Conservation (phyloP, 2,113 vertebrate genomes). For the Arizona elegans region DNA sequence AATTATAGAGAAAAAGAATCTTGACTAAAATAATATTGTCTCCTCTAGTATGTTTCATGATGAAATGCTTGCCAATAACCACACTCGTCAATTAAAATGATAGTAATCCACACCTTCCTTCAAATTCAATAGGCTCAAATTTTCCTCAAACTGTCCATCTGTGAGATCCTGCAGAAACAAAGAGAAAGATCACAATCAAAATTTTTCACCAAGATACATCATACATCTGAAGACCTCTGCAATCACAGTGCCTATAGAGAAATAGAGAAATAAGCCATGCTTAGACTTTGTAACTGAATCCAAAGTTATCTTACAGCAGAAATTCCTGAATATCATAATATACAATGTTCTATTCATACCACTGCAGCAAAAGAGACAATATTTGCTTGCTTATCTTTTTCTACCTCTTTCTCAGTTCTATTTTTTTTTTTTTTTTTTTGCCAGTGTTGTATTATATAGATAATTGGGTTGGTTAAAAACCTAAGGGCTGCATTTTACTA, state of each 20-base stretch:
- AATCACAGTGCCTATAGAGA: not conserved
- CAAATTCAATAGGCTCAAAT: constrained; percentile 72
- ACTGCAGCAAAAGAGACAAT: no score
- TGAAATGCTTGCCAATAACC: not conserved
- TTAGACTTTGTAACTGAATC: not conserved
- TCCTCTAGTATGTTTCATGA: not conserved
- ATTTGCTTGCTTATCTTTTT: not conserved
- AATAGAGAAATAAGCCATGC: not conserved
- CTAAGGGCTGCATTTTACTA: not conserved
- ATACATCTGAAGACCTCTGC: not conserved
- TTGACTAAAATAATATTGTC: not conserved
- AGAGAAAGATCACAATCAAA: not conserved
- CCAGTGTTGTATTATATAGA: not conserved
- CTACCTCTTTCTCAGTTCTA: not conserved
- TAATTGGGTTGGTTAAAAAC: not conserved
- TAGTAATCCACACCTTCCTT: constrained; percentile 81
- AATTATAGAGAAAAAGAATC: not conserved
- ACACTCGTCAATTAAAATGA: constrained; percentile 72
- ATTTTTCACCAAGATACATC: not conserved
- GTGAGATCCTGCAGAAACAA: constrained; percentile 82
- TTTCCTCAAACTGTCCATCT: constrained; percentile 84
- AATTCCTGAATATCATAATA: not conserved
- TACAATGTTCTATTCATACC: not conserved
- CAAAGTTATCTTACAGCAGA: not conserved
- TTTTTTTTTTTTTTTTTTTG: not conserved